phyloP scores from a whole-genome alignment of 2,888 invertebrate species.

The Stenolophus ochropezus region DNA sequence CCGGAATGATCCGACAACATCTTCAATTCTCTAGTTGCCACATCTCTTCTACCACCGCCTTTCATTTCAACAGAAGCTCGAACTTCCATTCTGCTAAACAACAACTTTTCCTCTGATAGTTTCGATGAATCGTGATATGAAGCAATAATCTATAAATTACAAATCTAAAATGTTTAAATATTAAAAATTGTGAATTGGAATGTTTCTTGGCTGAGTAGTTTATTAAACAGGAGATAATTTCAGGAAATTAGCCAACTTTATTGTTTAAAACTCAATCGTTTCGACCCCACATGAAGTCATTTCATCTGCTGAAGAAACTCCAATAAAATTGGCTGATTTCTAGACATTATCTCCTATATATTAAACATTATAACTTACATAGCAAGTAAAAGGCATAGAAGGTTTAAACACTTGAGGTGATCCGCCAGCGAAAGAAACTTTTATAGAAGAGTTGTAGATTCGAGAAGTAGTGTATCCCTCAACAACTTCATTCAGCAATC shows the following conservation, averaged over 20 bases:
- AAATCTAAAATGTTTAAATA: slow-evolving; percentile 64
- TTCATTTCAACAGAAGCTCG: slow-evolving; percentile 78
- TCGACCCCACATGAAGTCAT: no score
- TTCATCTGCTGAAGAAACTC: no score
- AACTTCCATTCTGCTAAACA: slow-evolving; percentile 81
- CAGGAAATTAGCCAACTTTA: no score
- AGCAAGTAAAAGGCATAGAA: slow-evolving; percentile 91
- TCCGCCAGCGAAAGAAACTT: slow-evolving; percentile 90
- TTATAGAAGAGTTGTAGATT: slow-evolving; percentile 90
- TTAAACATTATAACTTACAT: slow-evolving; percentile 81
- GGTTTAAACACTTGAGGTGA: slow-evolving; percentile 97
- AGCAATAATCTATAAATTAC: slow-evolving; percentile 81
- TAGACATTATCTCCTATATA: no score
- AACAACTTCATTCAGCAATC: slow-evolving; percentile 88
- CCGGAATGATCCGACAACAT: slow-evolving; percentile 82
- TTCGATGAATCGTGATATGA: slow-evolving; percentile 94
- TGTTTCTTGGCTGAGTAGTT: no score
- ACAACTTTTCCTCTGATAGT: slow-evolving; percentile 79
- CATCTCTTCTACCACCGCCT: slow-evolving; percentile 79
- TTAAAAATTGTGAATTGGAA: no score
- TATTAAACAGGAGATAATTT: no score
- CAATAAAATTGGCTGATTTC: no score
- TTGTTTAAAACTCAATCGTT: no score
- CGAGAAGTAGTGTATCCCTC: slow-evolving; percentile 91
- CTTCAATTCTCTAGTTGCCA: slow-evolving; percentile 78